Evolutionary conservation across 2,888 invertebrate genomes (phyloP), one percentile per base, ranked within the genome.

Genomic region (Tolmerus cingulatus): DNA sequence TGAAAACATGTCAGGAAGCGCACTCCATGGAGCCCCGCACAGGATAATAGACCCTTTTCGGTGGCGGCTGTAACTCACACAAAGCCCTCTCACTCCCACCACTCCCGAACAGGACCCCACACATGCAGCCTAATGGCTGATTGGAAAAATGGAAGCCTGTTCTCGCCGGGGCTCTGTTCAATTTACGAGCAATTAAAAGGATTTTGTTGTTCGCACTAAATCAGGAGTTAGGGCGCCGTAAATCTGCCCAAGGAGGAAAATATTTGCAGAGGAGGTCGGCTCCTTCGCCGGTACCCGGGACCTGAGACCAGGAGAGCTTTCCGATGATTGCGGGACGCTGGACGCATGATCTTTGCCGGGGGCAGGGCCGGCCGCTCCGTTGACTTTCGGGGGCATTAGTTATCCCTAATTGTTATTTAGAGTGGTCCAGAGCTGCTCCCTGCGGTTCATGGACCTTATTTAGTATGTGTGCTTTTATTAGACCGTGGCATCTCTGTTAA

Each of bases 161-260:
- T 86, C 79, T 85, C 57, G 87, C 76, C 57, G 51, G 57, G 76
- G 55, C 82, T 87, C 37, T 43, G 16, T 30, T 57, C 79, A 87
- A 88, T 88, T 88, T 88, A 88, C 87, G 88, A 87, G 88, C 87
- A 88, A 88, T 88, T 88, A 88, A 88, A 88, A 87, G 88, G 88
- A 88, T 88, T 88, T 87, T 86, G 87, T 88, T 88, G 87, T 88
- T 87, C 87, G 81, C 87, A 86, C 87, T 87, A 87, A 88, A 87
- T 88, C 87, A 87, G 87, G 86, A 88, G 86, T 87, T 87, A 88
- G 86, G 78, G 55, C 43, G 46, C 87, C 74, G 86, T 88, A 87
- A 87, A 87, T 82, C 86, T 87, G 76, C 55, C 51, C 51, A 77
- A 76, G 87, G 46, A 88, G 79, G 84, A 79, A 87, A 74, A 85